These are phyloP conservation scores for Spheniscus humboldti DNA, from an alignment of 2,797 vertebrate species.

Conservation along the genomic window DNA sequence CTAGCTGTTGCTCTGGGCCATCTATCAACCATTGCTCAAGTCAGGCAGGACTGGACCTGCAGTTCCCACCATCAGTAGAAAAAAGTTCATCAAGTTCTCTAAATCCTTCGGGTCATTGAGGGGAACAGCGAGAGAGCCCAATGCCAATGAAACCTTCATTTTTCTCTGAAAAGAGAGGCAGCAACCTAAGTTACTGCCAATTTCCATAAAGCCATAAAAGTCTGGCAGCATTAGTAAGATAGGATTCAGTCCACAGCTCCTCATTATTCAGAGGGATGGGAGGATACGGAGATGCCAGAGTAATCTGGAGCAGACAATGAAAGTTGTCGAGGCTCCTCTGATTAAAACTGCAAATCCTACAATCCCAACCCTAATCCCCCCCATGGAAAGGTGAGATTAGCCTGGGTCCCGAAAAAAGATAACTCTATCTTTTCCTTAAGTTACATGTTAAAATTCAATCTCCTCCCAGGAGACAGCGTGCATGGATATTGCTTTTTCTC, in stretches of 20 bases:
- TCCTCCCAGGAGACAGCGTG: not conserved
- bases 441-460: constrained; percentile 29
- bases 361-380: constrained; percentile 37
- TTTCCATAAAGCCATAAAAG: constrained; percentile 26
- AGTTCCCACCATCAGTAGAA: not conserved
- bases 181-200: not conserved
- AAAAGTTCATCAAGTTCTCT: not conserved
- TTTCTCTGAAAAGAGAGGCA: not conserved
- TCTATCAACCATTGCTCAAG: not conserved
- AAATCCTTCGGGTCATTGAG: not conserved
- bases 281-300: not conserved
- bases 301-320: constrained; percentile 24
- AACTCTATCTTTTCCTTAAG: constrained; percentile 45
- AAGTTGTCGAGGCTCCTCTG: constrained; percentile 16
- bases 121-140: not conserved
- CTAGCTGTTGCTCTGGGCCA: not conserved
- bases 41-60: not conserved
- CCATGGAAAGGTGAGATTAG: constrained; percentile 49
- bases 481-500: constrained; percentile 17
- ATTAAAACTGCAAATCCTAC: constrained; percentile 57
- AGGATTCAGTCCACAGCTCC: not conserved
- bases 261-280: constrained; percentile 19
- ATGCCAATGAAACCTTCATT: not conserved
- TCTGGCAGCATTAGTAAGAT: not conserved
- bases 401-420: not conserved